Conservation (phyloP, 1,140 invertebrate genomes). For the Zaprionus lachaisei region DNA sequence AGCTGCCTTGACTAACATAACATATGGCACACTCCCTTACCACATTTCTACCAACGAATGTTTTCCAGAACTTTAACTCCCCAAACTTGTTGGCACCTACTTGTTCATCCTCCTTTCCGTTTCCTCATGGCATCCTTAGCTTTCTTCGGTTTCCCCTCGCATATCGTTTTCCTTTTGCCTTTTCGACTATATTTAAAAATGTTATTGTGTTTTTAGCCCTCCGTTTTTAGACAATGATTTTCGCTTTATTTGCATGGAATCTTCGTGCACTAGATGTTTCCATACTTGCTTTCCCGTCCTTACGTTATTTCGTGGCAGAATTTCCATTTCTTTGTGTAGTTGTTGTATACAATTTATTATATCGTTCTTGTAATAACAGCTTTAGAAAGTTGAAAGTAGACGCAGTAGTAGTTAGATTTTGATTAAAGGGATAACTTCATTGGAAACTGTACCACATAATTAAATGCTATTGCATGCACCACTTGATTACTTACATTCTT, state of each 20-base stretch:
- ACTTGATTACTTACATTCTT: too few species aligned
- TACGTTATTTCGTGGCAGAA: too few species aligned
- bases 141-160: slow-evolving; percentile 55
- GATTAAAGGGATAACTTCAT: too few species aligned
- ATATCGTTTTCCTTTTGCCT: slow-evolving; percentile 64
- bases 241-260: slow-evolving; percentile 72
- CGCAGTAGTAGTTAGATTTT: too few species aligned
- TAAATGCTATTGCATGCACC: too few species aligned
- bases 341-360: too few species aligned
- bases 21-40: slow-evolving; percentile 50
- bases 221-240: slow-evolving; percentile 77
- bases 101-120: slow-evolving; percentile 31
- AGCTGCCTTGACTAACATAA: slow-evolving; percentile 72
- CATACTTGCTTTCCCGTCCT: too few species aligned
- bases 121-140: slow-evolving; percentile 31
- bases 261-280: slow-evolving; percentile 1
- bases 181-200: slow-evolving; percentile 74
- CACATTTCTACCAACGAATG: slow-evolving; percentile 1
- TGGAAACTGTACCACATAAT: too few species aligned
- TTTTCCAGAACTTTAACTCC: slow-evolving; percentile 71
- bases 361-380: too few species aligned
- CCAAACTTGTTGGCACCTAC: slow-evolving; percentile 75
- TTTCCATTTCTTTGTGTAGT: too few species aligned
- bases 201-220: slow-evolving; percentile 55
- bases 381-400: too few species aligned